Evolutionary conservation across 2,113 vertebrate species (phyloP).

Genomic region (Myrmophylax atrothorax): DNA sequence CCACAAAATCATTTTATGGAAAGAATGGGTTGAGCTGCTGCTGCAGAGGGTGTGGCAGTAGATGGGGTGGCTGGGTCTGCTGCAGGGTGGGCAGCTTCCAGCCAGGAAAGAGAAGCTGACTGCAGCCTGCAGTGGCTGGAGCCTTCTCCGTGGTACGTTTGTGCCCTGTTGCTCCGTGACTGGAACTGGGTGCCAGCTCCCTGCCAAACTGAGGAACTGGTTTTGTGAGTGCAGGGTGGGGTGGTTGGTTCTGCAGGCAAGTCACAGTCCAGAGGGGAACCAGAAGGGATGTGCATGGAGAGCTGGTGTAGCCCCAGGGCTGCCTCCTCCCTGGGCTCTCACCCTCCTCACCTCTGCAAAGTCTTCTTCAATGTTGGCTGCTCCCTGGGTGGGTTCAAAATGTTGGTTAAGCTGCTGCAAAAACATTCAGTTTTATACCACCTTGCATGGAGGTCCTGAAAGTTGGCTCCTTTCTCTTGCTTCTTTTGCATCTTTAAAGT

Average conservation of each 20-base stretch:
- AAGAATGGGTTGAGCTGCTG: neutral
- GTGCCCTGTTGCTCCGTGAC: neutral
- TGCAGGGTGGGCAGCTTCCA: neutral
- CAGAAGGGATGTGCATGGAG: neutral
- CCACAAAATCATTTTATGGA: neutral
- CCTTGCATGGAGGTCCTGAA: neutral
- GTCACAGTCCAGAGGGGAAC: neutral
- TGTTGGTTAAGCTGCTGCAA: neutral
- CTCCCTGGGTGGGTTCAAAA: neutral
- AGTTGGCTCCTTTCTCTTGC: neutral
- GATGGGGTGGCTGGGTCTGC: neutral
- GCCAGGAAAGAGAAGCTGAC: neutral
- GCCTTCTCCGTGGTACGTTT: neutral
- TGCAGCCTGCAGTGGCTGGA: neutral
- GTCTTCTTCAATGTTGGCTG: neutral
- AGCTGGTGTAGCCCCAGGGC: neutral
- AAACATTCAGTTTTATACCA: neutral
- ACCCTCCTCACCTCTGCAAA: neutral
- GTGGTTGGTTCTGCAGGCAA: neutral
- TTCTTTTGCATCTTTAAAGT: neutral
- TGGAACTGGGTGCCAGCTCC: neutral
- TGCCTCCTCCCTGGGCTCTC: neutral
- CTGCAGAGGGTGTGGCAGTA: neutral
- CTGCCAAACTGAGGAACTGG: neutral
- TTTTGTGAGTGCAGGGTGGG: neutral